Percentiles rank a stretch among this genome's conserved stretches.
Conservation (phyloP, 2,113 vertebrate genomes). For the Brachyhypopomus gauderio region DNA sequence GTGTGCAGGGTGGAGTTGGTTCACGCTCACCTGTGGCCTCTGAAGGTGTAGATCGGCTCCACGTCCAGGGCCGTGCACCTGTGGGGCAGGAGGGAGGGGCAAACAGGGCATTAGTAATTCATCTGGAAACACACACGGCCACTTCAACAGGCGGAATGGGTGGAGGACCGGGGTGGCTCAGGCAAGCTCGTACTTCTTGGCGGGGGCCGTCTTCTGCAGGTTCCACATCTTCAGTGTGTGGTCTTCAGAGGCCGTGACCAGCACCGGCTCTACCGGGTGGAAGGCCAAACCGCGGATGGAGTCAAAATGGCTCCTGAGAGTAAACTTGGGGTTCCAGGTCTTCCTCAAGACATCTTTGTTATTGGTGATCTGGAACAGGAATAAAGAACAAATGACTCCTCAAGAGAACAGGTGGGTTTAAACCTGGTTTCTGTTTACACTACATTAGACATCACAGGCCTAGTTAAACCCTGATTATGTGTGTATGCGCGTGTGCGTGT, state of each 20-base stretch:
- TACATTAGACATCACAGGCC: too few species aligned
- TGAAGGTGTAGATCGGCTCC: constrained; percentile 98
- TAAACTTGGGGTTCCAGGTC: constrained; percentile 99
- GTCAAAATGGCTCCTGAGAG: constrained; percentile 96
- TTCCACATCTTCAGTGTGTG: constrained; percentile 99
- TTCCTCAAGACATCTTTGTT: constrained; percentile 97
- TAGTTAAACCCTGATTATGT: background rate
- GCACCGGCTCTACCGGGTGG: constrained; percentile 91
- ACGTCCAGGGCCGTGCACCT: constrained; percentile 96
- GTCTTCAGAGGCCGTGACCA: constrained; percentile 97
- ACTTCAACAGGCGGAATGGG: background rate
- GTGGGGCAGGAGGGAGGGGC: constrained; percentile 47
- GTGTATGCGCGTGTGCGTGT: background rate
- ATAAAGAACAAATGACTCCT: background rate
- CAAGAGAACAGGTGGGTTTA: too few species aligned
- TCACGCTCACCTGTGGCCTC: constrained; percentile 86
- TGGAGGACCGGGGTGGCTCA: too few species aligned
- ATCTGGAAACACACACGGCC: background rate
- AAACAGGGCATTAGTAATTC: background rate
- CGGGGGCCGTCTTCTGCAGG: constrained; percentile 95
- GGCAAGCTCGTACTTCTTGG: constrained; percentile 86
- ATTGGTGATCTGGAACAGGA: constrained; percentile 85
- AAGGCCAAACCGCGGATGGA: constrained; percentile 93
- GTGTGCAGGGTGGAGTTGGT: too few species aligned
- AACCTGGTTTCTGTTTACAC: too few species aligned